These are phyloP conservation scores for Takifugu bimaculatus DNA, from an alignment of 2,113 vertebrate species.

Conservation along the genomic window DNA sequence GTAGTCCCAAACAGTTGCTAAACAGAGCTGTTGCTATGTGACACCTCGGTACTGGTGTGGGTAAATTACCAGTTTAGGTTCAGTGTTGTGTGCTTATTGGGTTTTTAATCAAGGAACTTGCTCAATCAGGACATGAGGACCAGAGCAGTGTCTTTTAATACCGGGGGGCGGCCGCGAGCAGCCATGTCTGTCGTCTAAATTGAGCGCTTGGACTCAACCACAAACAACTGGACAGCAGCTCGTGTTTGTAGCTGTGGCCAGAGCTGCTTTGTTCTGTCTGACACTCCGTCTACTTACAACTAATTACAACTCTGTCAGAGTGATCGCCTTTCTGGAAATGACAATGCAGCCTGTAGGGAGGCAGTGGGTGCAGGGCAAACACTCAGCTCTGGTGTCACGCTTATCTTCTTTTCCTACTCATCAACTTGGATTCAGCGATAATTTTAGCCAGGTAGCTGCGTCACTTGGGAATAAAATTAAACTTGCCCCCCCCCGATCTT, in stretches of 20 bases:
- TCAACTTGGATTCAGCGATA: too few species aligned
- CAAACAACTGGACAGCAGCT: constrained; percentile 31
- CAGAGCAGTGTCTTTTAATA: neutral
- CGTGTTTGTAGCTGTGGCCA: constrained; percentile 50
- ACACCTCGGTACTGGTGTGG: neutral
- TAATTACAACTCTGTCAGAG: constrained; percentile 74
- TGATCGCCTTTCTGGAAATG: constrained; percentile 66
- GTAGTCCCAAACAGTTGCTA: neutral
- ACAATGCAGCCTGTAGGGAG: constrained; percentile 46
- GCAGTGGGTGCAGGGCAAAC: constrained; percentile 29
- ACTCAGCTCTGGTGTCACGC: constrained; percentile 6
- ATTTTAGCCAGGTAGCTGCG: too few species aligned
- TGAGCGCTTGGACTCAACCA: constrained; percentile 47
- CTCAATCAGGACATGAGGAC: neutral
- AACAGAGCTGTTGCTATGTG: constrained; percentile 15
- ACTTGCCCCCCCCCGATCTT: too few species aligned
- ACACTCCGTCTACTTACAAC: constrained; percentile 71
- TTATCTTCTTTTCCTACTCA: too few species aligned
- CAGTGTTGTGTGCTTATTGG: constrained; percentile 12
- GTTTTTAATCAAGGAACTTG: constrained; percentile 1
- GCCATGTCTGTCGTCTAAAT: constrained; percentile 40
- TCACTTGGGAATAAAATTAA: too few species aligned
- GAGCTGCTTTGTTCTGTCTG: constrained; percentile 28
- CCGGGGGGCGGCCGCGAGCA: neutral
- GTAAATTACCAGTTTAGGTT: neutral